phyloP scores from a whole-genome alignment of 2,888 invertebrate genomes.

The Andricus curvator region DNA sequence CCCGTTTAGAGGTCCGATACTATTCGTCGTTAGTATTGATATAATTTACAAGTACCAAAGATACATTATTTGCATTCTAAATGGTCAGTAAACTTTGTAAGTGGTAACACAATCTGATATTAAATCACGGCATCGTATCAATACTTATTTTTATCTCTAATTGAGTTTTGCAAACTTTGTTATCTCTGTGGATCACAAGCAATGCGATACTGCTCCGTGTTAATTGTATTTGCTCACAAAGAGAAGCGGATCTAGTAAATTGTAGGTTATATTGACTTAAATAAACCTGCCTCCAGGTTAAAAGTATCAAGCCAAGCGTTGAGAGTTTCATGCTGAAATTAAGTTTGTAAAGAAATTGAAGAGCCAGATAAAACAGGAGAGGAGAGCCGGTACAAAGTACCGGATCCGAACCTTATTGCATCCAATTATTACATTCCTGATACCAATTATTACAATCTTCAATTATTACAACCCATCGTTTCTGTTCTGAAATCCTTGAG shows the following conservation, averaged over 20 bases:
- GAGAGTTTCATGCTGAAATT: constrained; percentile 13
- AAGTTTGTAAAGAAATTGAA: constrained; percentile 30
- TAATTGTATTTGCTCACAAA: constrained; percentile 31
- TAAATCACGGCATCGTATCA: constrained; percentile 9
- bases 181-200: constrained; percentile 19
- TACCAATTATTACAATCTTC: constrained; percentile 31
- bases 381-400: constrained; percentile 21
- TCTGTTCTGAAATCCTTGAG: background rate
- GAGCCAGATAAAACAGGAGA: constrained; percentile 33
- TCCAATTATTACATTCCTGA: constrained; percentile 31
- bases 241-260: constrained; percentile 14
- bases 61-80: background rate
- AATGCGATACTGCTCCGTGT: constrained; percentile 3
- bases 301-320: background rate
- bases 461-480: constrained; percentile 20
- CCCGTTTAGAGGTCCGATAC: no score
- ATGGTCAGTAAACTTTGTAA: constrained; percentile 22
- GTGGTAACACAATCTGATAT: constrained; percentile 19
- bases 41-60: background rate
- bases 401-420: constrained; percentile 25
- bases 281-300: background rate
- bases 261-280: constrained; percentile 16
- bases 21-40: no score
- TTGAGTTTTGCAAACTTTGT: constrained; percentile 34
- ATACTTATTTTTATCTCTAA: background rate